Base-by-base conservation (phyloP, 2,113 vertebrate genomes). In the Lethenteron reissneri region DNA sequence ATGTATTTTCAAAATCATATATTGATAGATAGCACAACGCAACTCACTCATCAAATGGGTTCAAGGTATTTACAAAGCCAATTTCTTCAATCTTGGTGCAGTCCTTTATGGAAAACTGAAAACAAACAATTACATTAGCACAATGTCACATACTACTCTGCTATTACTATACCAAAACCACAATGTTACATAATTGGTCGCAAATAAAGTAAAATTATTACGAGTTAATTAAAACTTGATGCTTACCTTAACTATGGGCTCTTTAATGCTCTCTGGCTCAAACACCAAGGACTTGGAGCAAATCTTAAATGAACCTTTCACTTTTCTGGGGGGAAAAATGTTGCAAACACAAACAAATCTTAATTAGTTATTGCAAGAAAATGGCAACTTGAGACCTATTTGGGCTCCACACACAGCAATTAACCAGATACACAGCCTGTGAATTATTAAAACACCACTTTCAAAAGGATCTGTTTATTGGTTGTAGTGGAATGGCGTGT, bases 251-350 rank as follows among this genome's bases (percentile, higher is more conserved):
- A 68, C 9, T 17, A 68, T 68, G n/a, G 64, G 64, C 64, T 68
- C 64, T 11, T 17, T 68, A 25, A 68, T 25, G 25, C 25, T 68
- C n/a, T 68, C n/a, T 25, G 64, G 64, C 64, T 68, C 64, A 68
- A 68, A 68, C n/a, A 68, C n/a, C 64, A 68, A 68, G 25, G 64
- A 68, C 64, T 68, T 68, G 64, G 64, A 68, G 64, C 64, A 68
- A 25, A 68, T 68, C 25, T 68, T 68, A 25, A 68, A 68, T 11
- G 64, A 68, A 17, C 64, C 64, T n/a, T 68, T n/a, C n/a, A 68
- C n/a, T 68, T 25, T 68, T 25, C 64, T 68, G 64, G 64, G n/a
- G 64, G 12, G 6, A 41, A 7, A 41, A 41, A 41, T 41, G 41
- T 41, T 41, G 41, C 41, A 41, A 41, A 41, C 7, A 41, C 41